These are phyloP conservation scores for Xerus rutilus DNA, from an alignment of 2,797 vertebrate genomes.

Conservation along the genomic window DNA sequence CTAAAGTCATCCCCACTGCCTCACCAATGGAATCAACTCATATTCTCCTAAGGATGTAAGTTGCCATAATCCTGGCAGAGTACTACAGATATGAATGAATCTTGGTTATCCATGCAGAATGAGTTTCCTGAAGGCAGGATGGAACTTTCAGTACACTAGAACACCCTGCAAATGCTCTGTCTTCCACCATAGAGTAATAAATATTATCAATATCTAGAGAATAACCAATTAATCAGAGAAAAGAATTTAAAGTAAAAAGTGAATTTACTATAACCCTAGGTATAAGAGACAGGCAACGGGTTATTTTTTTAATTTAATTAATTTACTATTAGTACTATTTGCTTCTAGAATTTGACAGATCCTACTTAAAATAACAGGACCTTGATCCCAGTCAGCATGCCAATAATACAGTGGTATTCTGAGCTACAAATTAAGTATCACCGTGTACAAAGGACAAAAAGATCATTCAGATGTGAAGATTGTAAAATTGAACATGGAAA, in stretches of 20 bases:
- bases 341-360: neutral
- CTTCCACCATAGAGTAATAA: neutral
- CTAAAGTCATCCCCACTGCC: neutral
- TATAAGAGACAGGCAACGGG: neutral
- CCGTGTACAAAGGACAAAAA: neutral
- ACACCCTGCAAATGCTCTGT: conserved; percentile 6
- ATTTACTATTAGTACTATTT: neutral
- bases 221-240: conserved; percentile 44
- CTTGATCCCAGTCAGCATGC: neutral
- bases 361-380: neutral
- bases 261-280: neutral
- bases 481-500: neutral
- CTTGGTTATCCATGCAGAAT: neutral
- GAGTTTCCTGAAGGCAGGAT: conserved; percentile 8
- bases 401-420: neutral
- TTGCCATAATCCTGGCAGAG: neutral
- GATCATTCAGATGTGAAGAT: neutral
- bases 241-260: conserved; percentile 7
- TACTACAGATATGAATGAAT: neutral
- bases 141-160: neutral
- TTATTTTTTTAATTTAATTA: neutral
- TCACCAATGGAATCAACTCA: neutral
- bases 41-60: neutral
- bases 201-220: neutral
- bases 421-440: neutral